A percentile compares a stretch with the other conserved stretches of the same genome.
These are phyloP conservation scores for Garrulus glandarius DNA, from an alignment of 2,797 vertebrate species.

Conservation along the genomic window DNA sequence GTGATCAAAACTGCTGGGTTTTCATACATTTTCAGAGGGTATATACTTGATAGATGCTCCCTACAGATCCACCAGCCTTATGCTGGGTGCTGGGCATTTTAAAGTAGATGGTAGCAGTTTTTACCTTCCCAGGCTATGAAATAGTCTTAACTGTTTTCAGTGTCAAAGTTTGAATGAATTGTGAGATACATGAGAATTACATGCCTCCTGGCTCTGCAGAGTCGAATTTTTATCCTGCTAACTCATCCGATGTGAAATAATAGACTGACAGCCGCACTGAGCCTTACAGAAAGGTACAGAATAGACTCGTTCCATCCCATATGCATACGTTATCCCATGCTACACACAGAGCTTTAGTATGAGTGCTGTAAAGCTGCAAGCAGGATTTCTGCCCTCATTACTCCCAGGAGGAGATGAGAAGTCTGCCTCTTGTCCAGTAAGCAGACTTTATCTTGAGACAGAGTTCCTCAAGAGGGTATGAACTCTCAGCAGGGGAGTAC, in stretches of 20 bases:
- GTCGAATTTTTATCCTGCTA: not conserved
- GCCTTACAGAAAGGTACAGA: not conserved
- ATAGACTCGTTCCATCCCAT: not conserved
- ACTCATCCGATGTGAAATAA: not conserved
- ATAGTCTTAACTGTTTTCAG: not conserved
- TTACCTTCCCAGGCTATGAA: not conserved
- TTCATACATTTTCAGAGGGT: not conserved
- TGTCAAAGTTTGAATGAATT: not conserved
- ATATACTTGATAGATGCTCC: not conserved
- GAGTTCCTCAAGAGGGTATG: not conserved
- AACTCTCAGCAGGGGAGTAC: not conserved
- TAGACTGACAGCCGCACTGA: accelerated
- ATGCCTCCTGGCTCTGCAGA: not conserved
- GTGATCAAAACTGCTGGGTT: not conserved
- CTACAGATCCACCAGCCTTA: not conserved
- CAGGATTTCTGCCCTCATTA: not conserved
- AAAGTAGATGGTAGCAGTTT: not conserved
- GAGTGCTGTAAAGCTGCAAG: not conserved
- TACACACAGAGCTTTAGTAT: not conserved
- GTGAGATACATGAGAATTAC: not conserved
- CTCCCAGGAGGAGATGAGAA: not conserved
- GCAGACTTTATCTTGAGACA: not conserved
- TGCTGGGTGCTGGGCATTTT: not conserved
- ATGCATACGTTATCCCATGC: accelerated
- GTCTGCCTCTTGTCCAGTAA: not conserved